These are phyloP conservation scores for Sarcophaga variegata DNA, from an alignment of 2,888 invertebrate species.

Conservation along the genomic window DNA sequence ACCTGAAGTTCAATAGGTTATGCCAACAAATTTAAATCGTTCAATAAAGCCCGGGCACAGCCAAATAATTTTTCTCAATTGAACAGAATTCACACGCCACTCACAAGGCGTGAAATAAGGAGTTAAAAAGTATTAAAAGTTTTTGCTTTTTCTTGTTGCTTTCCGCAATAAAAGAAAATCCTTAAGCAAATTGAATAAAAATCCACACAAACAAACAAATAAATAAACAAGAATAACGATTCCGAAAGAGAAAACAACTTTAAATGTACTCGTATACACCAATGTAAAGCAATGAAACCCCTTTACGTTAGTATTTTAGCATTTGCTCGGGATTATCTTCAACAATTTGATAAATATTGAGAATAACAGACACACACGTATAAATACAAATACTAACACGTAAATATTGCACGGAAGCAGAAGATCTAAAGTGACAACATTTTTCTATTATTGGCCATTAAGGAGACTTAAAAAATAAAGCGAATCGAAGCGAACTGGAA, in stretches of 20 bases:
- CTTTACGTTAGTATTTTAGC: conserved; percentile 76
- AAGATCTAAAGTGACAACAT: conserved; percentile 80
- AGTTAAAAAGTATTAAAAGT: conserved; percentile 50
- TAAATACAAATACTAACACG: conserved; percentile 35
- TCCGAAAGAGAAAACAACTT: conserved; percentile 11
- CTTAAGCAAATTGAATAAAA: conserved; percentile 22
- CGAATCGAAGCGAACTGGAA: conserved; percentile 21
- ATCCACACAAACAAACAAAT: neutral
- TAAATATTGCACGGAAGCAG: conserved; percentile 33
- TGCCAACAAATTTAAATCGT: too few species aligned
- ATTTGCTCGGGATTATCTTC: conserved; percentile 74
- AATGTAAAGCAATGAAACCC: neutral
- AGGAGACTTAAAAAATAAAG: conserved; percentile 78
- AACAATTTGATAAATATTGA: conserved; percentile 77
- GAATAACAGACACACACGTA: neutral
- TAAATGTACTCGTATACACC: neutral
- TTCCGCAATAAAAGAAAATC: neutral
- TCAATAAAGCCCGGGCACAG: too few species aligned
- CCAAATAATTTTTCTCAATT: conserved; percentile 1
- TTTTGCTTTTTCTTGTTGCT: conserved; percentile 14
- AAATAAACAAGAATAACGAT: neutral
- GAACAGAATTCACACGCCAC: conserved; percentile 61
- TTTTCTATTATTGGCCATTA: conserved; percentile 82
- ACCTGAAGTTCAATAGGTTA: too few species aligned
- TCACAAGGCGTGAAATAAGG: conserved; percentile 55